Percentiles rank a stretch among this genome's conserved stretches.
Evolutionary conservation across 1,140 invertebrate genomes (phyloP).

Genomic region (Bombus picipes): DNA sequence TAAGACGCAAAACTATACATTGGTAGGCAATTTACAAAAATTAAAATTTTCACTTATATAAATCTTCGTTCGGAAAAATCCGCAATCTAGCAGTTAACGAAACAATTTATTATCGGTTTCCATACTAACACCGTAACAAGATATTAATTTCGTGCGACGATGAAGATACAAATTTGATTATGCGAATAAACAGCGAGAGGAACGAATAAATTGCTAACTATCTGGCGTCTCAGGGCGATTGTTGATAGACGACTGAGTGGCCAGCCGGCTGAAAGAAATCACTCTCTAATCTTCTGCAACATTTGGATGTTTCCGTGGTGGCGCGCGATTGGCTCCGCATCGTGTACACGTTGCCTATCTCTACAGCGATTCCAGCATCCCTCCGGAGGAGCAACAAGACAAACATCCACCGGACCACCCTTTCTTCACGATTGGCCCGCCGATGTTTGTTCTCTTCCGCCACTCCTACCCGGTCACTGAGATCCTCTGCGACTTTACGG

Average conservation of each 20-base stretch:
- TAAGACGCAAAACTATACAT: too few species aligned
- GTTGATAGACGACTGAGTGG: constrained; percentile 61
- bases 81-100: background rate
- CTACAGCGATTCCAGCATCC: constrained; percentile 64
- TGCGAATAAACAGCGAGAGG: background rate
- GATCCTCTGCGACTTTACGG: background rate
- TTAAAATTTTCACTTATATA: background rate
- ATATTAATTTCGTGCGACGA: background rate
- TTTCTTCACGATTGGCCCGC: constrained; percentile 74
- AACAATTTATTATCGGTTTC: too few species aligned
- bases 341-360: constrained; percentile 37
- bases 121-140: background rate
- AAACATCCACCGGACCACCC: constrained; percentile 75
- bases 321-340: constrained; percentile 61
- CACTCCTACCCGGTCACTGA: constrained; percentile 62
- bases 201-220: background rate
- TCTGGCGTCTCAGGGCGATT: constrained; percentile 24
- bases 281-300: constrained; percentile 8
- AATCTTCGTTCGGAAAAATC: background rate
- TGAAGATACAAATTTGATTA: background rate
- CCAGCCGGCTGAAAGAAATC: constrained; percentile 47
- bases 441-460: constrained; percentile 73
- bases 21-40: background rate
- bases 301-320: constrained; percentile 54
- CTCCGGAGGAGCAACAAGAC: constrained; percentile 64